Base-by-base conservation (phyloP, 2,797 vertebrate genomes). In the Mormyrus proboscirostris region DNA sequence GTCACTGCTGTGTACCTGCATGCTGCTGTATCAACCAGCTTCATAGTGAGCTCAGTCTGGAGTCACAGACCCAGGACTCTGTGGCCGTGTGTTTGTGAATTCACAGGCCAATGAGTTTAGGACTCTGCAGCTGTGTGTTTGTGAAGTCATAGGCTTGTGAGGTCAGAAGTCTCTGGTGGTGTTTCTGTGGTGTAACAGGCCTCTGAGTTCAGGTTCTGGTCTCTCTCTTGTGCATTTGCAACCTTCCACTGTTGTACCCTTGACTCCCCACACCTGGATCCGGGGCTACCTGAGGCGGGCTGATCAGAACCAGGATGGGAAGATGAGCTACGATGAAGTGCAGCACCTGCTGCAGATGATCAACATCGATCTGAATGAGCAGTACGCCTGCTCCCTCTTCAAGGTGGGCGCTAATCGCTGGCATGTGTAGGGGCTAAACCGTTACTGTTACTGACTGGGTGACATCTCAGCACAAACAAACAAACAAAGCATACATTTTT, bases 291-390 rank as follows among this genome's bases (percentile, higher is more conserved):
- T 99, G 93, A 97, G 95, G 90, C 95, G 95, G 55, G 98, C 98
- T 0, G 98, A 99, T 90, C 95, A 95, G 91, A 95, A 99, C 93
- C 96, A 95, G 9, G 98, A 99, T 55, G 97, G 97, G 76, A 98
- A 97, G 93, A 98, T 99, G 97, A 98, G 96, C 90, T 99, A 99
- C 90, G 95, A 97, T 50, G 98, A 99, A 93, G 96, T 98, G 89
- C 97, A 98, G 95, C 96, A 90, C 50, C 96, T 99, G 93, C 95
- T 99, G 89, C 94, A 95, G 92, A 98, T 99, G 98, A 97, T 99
- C 93, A 99, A 99, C 73, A 96, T 99, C 2, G 95, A 99, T 93
- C 95, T 99, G 93, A 97, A 96, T 0, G 97, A 98, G 65, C 95
- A 96, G 93, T 98, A 99, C 0, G 97, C 98, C 41, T 95, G 93